Percentiles rank a stretch among this genome's conserved stretches.
Evolutionary conservation across 1,140 invertebrate genomes (phyloP).

Genomic region (Chironomus striatipennis): DNA sequence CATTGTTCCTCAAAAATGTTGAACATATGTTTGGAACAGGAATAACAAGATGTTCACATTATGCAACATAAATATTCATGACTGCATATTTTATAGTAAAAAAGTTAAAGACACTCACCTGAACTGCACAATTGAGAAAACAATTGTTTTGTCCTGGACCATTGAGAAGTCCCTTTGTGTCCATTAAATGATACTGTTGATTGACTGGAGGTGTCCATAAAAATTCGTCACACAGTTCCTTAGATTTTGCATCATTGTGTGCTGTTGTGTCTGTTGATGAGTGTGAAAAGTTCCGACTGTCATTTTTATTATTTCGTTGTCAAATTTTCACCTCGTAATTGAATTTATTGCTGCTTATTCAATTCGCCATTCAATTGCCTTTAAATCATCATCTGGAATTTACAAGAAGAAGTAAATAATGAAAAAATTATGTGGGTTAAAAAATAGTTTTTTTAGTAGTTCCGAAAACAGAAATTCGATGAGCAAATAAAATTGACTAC

Average conservation of each 20-base stretch:
- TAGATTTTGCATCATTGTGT: not conserved
- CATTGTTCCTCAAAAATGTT: not conserved
- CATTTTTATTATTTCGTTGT: not conserved
- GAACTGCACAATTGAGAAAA: conserved; percentile 92
- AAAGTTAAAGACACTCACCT: conserved; percentile 57
- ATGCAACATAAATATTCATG: too few relatives aligned
- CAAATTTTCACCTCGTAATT: not conserved
- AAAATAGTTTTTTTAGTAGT: not conserved
- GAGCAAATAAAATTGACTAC: not conserved
- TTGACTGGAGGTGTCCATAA: not conserved
- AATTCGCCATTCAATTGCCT: too few relatives aligned
- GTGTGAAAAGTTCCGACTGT: not conserved
- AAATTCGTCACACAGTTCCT: too few relatives aligned
- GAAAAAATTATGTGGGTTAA: not conserved
- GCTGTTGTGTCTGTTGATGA: not conserved
- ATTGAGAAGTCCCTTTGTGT: conserved; percentile 84
- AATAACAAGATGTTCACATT: not conserved
- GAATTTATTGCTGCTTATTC: too few relatives aligned
- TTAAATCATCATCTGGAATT: not conserved
- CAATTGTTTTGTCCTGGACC: conserved; percentile 93
- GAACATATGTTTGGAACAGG: not conserved
- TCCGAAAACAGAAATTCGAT: not conserved
- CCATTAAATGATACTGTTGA: not conserved
- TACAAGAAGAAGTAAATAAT: not conserved
- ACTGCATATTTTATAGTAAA: not conserved